Base-by-base conservation (phyloP, 2,888 invertebrate genomes). In the Drosophila eohydei region DNA sequence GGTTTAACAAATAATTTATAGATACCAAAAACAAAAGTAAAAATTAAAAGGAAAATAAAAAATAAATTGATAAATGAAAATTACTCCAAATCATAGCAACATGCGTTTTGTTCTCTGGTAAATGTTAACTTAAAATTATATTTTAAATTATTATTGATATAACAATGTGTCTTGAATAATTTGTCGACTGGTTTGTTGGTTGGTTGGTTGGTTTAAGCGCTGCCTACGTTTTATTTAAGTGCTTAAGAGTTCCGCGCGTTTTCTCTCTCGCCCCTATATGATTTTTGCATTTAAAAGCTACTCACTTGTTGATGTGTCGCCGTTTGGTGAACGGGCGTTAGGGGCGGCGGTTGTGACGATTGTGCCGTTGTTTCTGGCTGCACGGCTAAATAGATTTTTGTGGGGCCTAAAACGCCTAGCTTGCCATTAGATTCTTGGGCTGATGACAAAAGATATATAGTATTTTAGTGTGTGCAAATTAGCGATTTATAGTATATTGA, bases 391-490 rank as follows among this genome's bases (percentile, higher is more conserved):
- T 97, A 97, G 90, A 97, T 96, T 93, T 97, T 97, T 11, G 97
- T 96, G 11, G 97, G 97, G 4, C 97, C 97, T 72, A 97, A 92
- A 83, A 97, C 96, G 46, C 97, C 97, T 92, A 96, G 96, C 91
- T 97, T 97, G 44, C 97, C 97, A 21, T 96, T 96, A 5, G 96
- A 95, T 82, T 97, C 97, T 96, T 97, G 97, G 32, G 97, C 97
- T 93, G 63, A 62, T 16, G 12, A 1, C 21, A 2, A 26, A 28
- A 11, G 21, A 36, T 1, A 36, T 11, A 12, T 0, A 40, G 36
- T 32, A 4, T 9, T 41, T 40, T 21, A 28, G 40, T 9, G 4
- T 36, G 9, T 8, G 6, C 9, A 28, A 14, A 6, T 34, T 34
- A 0, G 1, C 2, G 8, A 9, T 7, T 3, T 38, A 0, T 32